A percentile compares a stretch with the other conserved stretches of the same genome.
These are phyloP conservation scores for Andrena haemorrhoa DNA, from an alignment of 2,888 invertebrate genomes.

Conservation along the genomic window DNA sequence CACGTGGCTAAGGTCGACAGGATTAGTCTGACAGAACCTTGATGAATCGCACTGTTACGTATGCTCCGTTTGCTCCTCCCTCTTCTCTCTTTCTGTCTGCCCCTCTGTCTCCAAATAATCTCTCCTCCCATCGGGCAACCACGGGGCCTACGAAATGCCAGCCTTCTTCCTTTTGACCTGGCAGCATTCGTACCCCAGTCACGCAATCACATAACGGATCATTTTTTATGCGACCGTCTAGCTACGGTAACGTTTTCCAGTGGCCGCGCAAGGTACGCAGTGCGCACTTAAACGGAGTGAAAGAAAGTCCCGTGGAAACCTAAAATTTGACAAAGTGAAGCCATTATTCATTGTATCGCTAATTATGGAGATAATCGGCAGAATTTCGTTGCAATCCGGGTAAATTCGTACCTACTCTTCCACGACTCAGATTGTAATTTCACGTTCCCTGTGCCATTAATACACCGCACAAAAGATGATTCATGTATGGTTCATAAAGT, in stretches of 20 bases:
- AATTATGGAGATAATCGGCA: too few relatives aligned
- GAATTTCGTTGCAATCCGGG: too few relatives aligned
- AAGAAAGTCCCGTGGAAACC: too few relatives aligned
- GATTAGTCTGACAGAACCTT: conserved; percentile 58
- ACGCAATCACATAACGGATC: conserved; percentile 69
- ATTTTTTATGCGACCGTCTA: conserved; percentile 42
- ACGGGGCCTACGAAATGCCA: conserved; percentile 26
- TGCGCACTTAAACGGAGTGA: too few relatives aligned
- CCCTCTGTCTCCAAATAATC: conserved; percentile 40
- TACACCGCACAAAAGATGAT: conserved; percentile 23
- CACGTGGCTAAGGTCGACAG: conserved; percentile 54
- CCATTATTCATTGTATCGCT: too few relatives aligned
- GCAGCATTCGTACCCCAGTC: conserved; percentile 60
- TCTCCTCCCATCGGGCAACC: conserved; percentile 33
- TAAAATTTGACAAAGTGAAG: too few relatives aligned
- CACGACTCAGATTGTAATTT: not conserved
- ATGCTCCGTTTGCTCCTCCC: conserved; percentile 49
- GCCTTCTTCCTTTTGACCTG: conserved; percentile 45
- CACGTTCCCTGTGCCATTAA: not conserved
- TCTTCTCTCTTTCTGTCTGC: conserved; percentile 21
- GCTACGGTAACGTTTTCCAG: conserved; percentile 13
- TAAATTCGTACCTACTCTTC: not conserved
- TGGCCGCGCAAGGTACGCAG: not conserved
- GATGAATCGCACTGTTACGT: conserved; percentile 66
- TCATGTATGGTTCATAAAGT: conserved; percentile 46